phyloP scores from a whole-genome alignment of 2,888 invertebrate species.

The Scaptomyza polygonia region DNA sequence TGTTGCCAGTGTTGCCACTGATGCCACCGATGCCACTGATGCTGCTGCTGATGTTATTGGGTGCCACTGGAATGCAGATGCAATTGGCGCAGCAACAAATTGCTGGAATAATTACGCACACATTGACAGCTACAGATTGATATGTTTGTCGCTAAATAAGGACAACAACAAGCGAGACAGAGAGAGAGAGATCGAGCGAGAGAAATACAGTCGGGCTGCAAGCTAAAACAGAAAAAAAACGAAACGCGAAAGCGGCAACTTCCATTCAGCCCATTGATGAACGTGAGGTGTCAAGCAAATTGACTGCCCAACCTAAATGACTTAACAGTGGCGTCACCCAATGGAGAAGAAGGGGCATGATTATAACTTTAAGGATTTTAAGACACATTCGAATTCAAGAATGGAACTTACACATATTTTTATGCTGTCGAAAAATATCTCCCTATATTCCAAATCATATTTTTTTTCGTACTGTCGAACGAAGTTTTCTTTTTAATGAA shows the following conservation, averaged over 20 bases:
- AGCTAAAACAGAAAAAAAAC: conserved; percentile 3
- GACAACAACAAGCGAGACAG: conserved; percentile 16
- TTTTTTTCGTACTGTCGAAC: no score
- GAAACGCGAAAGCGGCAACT: conserved; percentile 52
- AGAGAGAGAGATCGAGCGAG: background rate
- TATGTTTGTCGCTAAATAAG: conserved; percentile 57
- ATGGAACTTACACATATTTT: no score
- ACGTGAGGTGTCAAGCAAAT: conserved; percentile 84
- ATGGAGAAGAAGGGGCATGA: background rate
- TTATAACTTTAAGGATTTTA: background rate
- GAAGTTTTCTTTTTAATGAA: no score
- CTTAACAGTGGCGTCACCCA: conserved; percentile 45
- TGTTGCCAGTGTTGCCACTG: conserved; percentile 4
- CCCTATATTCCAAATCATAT: no score
- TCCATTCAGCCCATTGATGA: conserved; percentile 79
- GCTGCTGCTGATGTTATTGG: background rate
- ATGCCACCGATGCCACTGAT: no score
- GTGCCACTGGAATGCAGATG: conserved; percentile 67
- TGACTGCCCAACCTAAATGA: conserved; percentile 72
- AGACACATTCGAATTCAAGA: no score
- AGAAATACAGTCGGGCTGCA: conserved; percentile 16
- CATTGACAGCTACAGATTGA: conserved; percentile 80
- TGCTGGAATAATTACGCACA: conserved; percentile 83
- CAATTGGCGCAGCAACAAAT: conserved; percentile 83
- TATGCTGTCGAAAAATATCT: no score